Evolutionary conservation across 2,888 invertebrate species (phyloP).

Genomic region (Hydrotaea cyrtoneurina): DNA sequence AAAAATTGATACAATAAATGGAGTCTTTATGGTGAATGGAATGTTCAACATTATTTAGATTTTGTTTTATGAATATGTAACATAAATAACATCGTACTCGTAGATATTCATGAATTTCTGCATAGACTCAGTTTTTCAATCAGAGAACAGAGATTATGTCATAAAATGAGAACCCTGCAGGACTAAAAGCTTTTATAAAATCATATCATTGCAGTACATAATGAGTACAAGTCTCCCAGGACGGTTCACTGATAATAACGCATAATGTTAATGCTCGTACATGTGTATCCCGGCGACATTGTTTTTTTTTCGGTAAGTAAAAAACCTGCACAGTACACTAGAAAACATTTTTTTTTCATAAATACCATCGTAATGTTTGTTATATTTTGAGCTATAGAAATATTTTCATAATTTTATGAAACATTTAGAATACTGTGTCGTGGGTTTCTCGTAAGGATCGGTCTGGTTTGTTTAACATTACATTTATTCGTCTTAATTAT

Average conservation of each 20-base stretch:
- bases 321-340: too few species aligned
- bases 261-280: too few species aligned
- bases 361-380: too few species aligned
- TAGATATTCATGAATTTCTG: not conserved
- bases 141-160: not conserved
- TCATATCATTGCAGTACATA: not conserved
- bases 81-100: not conserved
- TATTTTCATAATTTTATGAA: too few species aligned
- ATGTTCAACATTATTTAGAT: conserved; percentile 23
- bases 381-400: too few species aligned
- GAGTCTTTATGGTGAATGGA: conserved; percentile 26
- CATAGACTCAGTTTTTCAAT: not conserved
- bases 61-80: conserved; percentile 5
- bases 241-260: not conserved
- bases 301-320: too few species aligned
- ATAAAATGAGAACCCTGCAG: not conserved
- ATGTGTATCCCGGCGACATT: not conserved
- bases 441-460: too few species aligned
- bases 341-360: too few species aligned
- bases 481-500: too few species aligned
- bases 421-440: too few species aligned
- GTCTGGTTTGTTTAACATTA: too few species aligned
- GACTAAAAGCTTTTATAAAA: conserved; percentile 1
- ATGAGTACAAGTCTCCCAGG: not conserved
- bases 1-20: conserved; percentile 40